Evolutionary conservation across 2,797 vertebrate species (phyloP), one percentile per base, ranked within the genome.

Genomic region (Simalia tracyae): DNA sequence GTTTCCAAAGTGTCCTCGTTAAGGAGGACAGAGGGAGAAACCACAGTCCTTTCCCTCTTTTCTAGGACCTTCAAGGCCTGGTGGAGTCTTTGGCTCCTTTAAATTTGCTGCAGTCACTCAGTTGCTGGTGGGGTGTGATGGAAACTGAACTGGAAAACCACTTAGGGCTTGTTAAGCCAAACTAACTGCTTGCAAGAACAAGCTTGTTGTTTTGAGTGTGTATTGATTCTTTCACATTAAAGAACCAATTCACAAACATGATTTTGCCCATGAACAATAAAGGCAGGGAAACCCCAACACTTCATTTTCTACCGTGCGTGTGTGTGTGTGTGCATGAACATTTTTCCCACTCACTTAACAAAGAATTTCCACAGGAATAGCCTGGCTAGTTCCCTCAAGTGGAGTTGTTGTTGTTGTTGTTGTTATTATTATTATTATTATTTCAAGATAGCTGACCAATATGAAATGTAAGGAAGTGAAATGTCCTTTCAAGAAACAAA

Each of bases 381-480:
- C 17, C 36, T 68, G 46, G 15, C 66, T 57, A 1, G 2, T 81
- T 57, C 42, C 42, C n/a, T 42, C 46, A 15, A 88, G 85, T 50
- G 24, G 19, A 28, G 42, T 42, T 42, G 42, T 42, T 42, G 42
- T 42, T 42, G 42, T 42, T 42, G 42, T 42, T 42, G 36, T 36
- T 36, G 36, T 42, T 42, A 2, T 42, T 42, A 3, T 42, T 42
- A 42, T 42, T 42, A 42, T 42, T 42, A 42, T 42, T 17, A 63
- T 46, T 4, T n/a, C 31, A 87, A 24, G 60, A 66, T 90, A 88
- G 92, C 72, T 72, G 91, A 90, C 91, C 57, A 68, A 92, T 87
- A 42, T 54, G 94, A 93, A 76, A 92, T 66, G 42, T 89, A 91
- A 95, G 91, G 85, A 95, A 94, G 7, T 66, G 90, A 50, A 91